Conservation (phyloP, 1,140 invertebrate species). For the Drosophila teissieri region DNA sequence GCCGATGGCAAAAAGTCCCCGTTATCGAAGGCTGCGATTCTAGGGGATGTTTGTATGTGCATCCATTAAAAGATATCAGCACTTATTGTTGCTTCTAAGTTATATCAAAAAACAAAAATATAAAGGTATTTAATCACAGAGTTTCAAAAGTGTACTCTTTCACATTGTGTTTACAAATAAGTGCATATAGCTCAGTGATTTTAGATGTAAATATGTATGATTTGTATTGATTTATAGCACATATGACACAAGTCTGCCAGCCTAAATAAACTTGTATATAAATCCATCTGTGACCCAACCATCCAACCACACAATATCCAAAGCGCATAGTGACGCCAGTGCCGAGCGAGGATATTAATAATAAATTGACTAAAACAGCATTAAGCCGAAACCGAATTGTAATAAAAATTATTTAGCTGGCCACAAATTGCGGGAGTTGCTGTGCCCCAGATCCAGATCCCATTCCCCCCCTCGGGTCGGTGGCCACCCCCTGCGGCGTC, state of each 20-base stretch:
- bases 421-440: slow-evolving; percentile 64
- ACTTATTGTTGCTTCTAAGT: no score
- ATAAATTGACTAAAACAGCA: slow-evolving; percentile 48
- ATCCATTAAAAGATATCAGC: no score
- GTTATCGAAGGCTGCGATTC: no score
- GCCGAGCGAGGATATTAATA: slow-evolving; percentile 63
- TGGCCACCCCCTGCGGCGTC: slow-evolving; percentile 61
- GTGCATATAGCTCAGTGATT: no score
- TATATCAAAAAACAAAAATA: no score
- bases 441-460: slow-evolving; percentile 6
- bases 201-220: no score
- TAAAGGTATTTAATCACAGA: no score
- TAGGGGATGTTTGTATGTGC: no score
- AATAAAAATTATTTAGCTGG: slow-evolving; percentile 79
- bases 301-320: neutral
- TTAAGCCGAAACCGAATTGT: slow-evolving; percentile 61
- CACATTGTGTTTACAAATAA: no score
- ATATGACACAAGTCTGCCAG: neutral
- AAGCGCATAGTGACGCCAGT: neutral
- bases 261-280: neutral
- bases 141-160: no score
- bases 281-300: slow-evolving; percentile 5
- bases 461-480: neutral
- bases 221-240: no score
- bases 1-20: neutral